A percentile compares a stretch with the other conserved stretches of the same genome.
These are phyloP conservation scores for Neolamprologus sp. DNA, from an alignment of 2,113 vertebrate species.

Conservation along the genomic window DNA sequence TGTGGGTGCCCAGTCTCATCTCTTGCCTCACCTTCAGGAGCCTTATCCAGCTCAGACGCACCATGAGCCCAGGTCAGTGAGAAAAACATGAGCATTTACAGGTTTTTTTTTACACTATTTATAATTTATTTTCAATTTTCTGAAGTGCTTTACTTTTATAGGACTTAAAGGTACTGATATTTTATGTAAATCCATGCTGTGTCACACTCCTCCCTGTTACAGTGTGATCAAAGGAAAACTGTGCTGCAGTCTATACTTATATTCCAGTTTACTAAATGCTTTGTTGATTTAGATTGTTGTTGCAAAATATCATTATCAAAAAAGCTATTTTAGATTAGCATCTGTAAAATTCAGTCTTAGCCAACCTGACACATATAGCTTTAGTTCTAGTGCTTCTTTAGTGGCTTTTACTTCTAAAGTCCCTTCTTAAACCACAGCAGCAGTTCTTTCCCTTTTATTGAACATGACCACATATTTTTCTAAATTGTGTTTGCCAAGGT, in stretches of 20 bases:
- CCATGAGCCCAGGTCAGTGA: conserved; percentile 77
- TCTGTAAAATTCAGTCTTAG: background rate
- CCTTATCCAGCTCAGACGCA: conserved; percentile 76
- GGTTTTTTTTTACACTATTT: background rate
- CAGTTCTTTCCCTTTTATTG: background rate
- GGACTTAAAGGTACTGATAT: background rate
- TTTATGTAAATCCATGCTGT: background rate
- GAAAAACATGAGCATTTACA: background rate
- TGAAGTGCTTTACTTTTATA: background rate
- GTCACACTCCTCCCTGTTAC: background rate
- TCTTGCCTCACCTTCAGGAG: conserved; percentile 89
- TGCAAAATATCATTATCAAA: background rate
- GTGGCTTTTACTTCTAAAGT: no score
- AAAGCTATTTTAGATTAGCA: background rate
- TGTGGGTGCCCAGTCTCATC: conserved; percentile 79
- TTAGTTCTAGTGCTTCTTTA: no score
- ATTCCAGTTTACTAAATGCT: background rate
- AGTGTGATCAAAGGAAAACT: background rate
- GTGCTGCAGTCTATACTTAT: background rate
- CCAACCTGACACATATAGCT: background rate
- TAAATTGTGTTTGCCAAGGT: conserved; percentile 55
- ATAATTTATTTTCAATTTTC: background rate
- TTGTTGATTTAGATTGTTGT: background rate
- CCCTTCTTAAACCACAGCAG: background rate
- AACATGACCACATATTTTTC: background rate